Base-by-base conservation (phyloP, 2,797 vertebrate genomes). In the Philypnodon macrostomus region DNA sequence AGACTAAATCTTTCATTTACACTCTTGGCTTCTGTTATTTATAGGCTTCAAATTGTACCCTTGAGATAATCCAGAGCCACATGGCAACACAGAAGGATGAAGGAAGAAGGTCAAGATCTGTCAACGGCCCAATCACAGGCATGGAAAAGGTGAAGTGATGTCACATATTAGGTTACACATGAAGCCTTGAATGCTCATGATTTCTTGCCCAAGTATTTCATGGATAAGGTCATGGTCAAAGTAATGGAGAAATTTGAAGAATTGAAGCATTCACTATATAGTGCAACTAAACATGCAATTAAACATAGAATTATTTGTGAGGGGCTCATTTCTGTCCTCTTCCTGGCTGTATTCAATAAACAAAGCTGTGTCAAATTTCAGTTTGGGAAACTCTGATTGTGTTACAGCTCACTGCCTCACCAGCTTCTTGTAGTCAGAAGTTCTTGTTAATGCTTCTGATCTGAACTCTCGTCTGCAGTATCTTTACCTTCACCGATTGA, bases 11-110 rank as follows among this genome's bases (percentile, higher is more conserved):
- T 23, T 55, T 40, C 38, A 46, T 46, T 48, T 42, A 63, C 4
- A 0, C 60, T 41, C 31, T 31, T 51, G 12, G n/a, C n/a, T 34
- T 26, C 39, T 10, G 6, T 53, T n/a, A 32, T 31, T 17, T 47
- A 42, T 47, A 58, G 33, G 53, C 51, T 24, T 23, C 61, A 36
- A 53, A 53, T 45, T 11, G 0, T 21, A 47, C 29, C 33, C 31
- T 78, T 46, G 39, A 60, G 19, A 75, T 66, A 74, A 74, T 71
- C 69, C 59, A 46, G 53, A 60, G 35, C 56, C 66, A 63, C 63
- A 58, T 70, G 71, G 61, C 67, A 38, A 32, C 47, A 30, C 63
- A 78, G 64, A 47, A 58, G 53, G 63, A 53, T 64, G 73, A 62
- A 69, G 55, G 51, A 64, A 32, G 18, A 38, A 47, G 36, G 2